Evolutionary conservation across 2,797 vertebrate species (phyloP), one percentile per base, ranked within the genome.

Genomic region (Diplodus sargus): DNA sequence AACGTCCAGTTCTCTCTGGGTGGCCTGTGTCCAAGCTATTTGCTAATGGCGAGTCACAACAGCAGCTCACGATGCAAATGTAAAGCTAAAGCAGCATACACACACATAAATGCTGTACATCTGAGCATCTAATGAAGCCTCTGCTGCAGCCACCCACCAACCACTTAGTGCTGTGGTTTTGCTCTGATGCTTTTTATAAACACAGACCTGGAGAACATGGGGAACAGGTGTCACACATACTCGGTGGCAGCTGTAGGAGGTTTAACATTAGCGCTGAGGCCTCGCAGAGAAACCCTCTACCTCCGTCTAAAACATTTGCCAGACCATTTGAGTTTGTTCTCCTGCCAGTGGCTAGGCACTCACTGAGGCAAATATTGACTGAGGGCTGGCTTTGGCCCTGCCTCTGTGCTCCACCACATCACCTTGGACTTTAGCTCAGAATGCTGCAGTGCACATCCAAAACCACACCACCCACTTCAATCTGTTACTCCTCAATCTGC

Each of bases 351-450:
- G 78, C 68, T 72, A 78, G 52, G 82, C 79, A 76, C 82, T 87
- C 61, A 70, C 59, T 86, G 76, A 89, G 84, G 86, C 90, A 92
- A 93, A 95, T 94, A 91, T 91, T 93, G 93, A 92, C 87, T 77
- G 68, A 79, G 74, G 88, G 86, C 82, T 88, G 81, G 66, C 73
- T 78, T n/a, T 23, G 74, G 78, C 77, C 57, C 52, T 66, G 54
- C 58, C 81, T 78, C 79, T 58, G 65, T 74, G 74, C 64, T 85
- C 60, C 53, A 81, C 71, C 87, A 70, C 73, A 73, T 81, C 79
- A 85, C 61, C 84, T 87, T 86, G 74, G 75, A 75, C 70, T 85
- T 53, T 7, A 73, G 60, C 70, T 77, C 67, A 69, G 81, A 82
- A 52, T 3, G 45, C 58, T 68, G 64, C 57, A 79, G 68, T 39